Percentiles rank a stretch among this genome's conserved stretches.
Conservation (phyloP, 2,888 invertebrate genomes). For the Eledone cirrhosa region DNA sequence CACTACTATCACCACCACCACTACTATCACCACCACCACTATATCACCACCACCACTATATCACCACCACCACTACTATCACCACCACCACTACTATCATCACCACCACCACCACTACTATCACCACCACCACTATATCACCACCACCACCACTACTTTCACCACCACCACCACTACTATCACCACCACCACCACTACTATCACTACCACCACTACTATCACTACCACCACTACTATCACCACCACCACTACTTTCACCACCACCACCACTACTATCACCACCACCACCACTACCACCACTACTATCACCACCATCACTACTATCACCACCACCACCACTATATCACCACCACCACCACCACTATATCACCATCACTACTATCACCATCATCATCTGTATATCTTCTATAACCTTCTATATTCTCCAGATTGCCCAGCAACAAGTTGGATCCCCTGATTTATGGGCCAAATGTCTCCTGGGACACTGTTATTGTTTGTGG, state of each 20-base stretch:
- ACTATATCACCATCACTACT: background rate
- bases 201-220: background rate
- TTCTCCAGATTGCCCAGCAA: slow-evolving; percentile 72
- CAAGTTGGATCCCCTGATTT: slow-evolving; percentile 78
- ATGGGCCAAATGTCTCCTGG: slow-evolving; percentile 80
- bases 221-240: background rate
- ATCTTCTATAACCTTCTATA: background rate
- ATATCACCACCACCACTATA: too few species aligned
- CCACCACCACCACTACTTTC: too few species aligned
- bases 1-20: too few species aligned
- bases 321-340: background rate
- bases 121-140: too few species aligned
- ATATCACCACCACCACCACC: background rate
- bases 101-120: too few species aligned
- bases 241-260: background rate
- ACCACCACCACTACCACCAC: background rate
- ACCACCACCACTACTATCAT: too few species aligned
- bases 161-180: too few species aligned
- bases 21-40: too few species aligned
- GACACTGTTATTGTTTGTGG: slow-evolving; percentile 80
- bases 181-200: background rate
- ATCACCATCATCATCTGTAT: background rate
- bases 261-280: background rate
- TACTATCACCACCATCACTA: background rate
- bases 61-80: too few species aligned